phyloP scores from a whole-genome alignment of 2,113 vertebrate genomes.

The Ophiodon elongatus region DNA sequence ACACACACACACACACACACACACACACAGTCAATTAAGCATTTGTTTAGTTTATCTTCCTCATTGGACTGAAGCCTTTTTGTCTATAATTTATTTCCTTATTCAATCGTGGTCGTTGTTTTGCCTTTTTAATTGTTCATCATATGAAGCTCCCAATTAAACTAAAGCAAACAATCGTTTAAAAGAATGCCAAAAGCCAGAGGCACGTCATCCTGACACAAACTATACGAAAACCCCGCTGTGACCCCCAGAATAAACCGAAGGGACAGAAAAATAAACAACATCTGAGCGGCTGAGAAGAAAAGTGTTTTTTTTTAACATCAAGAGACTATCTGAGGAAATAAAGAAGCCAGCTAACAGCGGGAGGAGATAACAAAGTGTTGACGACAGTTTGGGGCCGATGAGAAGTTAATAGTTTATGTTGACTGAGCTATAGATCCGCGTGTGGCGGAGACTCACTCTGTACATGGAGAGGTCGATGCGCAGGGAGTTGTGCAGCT shows the following conservation, averaged over 20 bases:
- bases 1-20: slow-evolving; percentile 32
- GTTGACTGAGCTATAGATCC: not conserved
- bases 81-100: not conserved
- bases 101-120: not conserved
- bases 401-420: not conserved
- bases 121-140: not conserved
- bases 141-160: not conserved
- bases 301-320: not conserved
- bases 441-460: slow-evolving; percentile 83
- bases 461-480: slow-evolving; percentile 98
- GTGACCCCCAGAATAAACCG: not conserved
- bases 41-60: not conserved
- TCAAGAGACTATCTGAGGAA: not conserved
- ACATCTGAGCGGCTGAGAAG: not conserved
- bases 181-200: not conserved
- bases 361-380: not conserved
- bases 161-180: not conserved
- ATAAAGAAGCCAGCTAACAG: not conserved
- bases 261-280: not conserved
- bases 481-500: slow-evolving; percentile 97
- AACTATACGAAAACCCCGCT: not conserved
- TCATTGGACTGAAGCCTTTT: not conserved
- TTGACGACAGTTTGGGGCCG: not conserved
- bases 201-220: not conserved
- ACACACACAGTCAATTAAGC: slow-evolving; percentile 24